A percentile compares a stretch with the other conserved stretches of the same genome.
phyloP scores from a whole-genome alignment of 2,113 vertebrate species.

The Eclectus roratus region DNA sequence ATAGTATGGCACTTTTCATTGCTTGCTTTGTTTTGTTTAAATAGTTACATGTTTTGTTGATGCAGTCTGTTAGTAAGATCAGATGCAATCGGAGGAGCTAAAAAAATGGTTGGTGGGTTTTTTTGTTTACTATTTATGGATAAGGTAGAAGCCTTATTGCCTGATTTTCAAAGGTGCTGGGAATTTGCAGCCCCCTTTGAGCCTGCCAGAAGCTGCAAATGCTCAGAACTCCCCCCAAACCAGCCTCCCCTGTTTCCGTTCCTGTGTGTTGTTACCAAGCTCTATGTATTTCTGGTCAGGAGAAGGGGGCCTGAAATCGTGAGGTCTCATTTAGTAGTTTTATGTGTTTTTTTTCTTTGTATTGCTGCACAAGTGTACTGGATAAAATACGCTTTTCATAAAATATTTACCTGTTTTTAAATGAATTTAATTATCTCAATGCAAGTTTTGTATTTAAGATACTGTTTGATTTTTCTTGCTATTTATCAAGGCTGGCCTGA shows the following conservation, averaged over 20 bases:
- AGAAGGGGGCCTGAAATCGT: constrained; percentile 28
- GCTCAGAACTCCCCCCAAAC: background rate
- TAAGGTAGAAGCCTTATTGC: constrained; percentile 55
- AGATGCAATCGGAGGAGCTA: constrained; percentile 71
- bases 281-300: constrained; percentile 54
- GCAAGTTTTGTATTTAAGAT: constrained; percentile 79
- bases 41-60: constrained; percentile 56
- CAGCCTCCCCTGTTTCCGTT: background rate
- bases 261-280: constrained; percentile 3
- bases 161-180: constrained; percentile 19
- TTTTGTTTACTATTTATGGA: constrained; percentile 52
- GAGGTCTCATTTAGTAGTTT: constrained; percentile 29
- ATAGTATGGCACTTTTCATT: constrained; percentile 78
- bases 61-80: constrained; percentile 54
- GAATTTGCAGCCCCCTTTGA: background rate
- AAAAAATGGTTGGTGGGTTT: background rate
- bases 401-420: constrained; percentile 77
- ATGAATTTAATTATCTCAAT: constrained; percentile 81
- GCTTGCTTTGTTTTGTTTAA: constrained; percentile 57
- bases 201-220: background rate
- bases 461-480: constrained; percentile 76
- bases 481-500: constrained; percentile 78
- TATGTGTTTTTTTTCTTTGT: constrained; percentile 50
- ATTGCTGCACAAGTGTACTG: constrained; percentile 72
- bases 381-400: constrained; percentile 71